phyloP scores from a whole-genome alignment of 2,888 invertebrate genomes.

The Pandemis heparana region DNA sequence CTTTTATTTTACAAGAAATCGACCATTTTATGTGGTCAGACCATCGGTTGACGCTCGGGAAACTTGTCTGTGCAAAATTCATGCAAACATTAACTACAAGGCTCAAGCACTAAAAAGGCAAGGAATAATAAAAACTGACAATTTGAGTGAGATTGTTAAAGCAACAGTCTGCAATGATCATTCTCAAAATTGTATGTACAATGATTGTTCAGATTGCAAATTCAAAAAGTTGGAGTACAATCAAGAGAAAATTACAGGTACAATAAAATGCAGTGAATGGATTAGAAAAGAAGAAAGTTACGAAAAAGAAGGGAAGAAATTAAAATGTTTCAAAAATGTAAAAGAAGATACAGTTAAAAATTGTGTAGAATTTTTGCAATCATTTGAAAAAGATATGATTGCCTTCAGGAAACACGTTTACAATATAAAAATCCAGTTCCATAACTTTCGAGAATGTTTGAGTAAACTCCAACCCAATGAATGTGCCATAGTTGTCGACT shows the following conservation, averaged over 20 bases:
- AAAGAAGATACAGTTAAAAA: neutral
- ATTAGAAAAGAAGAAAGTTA: constrained; percentile 21
- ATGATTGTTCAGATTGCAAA: constrained; percentile 9
- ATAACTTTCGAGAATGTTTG: constrained; percentile 20
- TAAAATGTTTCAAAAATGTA: constrained; percentile 26
- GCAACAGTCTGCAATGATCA: constrained; percentile 1
- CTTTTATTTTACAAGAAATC: constrained; percentile 45
- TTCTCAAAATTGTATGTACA: constrained; percentile 25
- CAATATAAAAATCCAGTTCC: constrained; percentile 29
- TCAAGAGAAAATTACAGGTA: neutral
- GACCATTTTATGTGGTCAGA: constrained; percentile 45
- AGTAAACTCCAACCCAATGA: constrained; percentile 11
- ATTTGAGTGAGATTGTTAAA: constrained; percentile 7
- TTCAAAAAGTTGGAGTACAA: neutral
- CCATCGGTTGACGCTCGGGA: constrained; percentile 44
- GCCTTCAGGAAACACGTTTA: constrained; percentile 12
- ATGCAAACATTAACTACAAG: neutral
- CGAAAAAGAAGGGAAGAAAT: constrained; percentile 10
- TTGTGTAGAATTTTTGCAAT: no score
- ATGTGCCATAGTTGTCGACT: constrained; percentile 15
- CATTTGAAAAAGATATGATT: constrained; percentile 8
- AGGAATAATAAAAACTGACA: constrained; percentile 10
- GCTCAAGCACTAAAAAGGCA: constrained; percentile 28
- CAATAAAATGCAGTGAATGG: constrained; percentile 21
- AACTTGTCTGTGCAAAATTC: constrained; percentile 42